Percentiles rank a stretch among this genome's conserved stretches.
Evolutionary conservation across 2,113 vertebrate genomes (phyloP).

Genomic region (Polypterus bichir): DNA sequence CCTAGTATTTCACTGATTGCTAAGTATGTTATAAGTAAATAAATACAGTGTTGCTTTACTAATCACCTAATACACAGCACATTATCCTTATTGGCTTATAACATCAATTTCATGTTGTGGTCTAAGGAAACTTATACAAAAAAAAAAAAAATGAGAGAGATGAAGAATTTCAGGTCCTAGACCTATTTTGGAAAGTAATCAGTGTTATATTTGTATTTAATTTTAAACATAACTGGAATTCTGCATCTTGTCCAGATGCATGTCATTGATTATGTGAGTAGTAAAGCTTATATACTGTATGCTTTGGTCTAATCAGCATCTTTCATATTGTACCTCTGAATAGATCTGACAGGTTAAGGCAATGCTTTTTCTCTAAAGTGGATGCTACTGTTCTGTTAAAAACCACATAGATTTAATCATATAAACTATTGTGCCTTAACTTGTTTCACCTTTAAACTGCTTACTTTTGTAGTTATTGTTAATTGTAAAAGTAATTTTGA

Average conservation of each 20-base stretch:
- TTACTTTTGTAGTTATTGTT: conserved; percentile 61
- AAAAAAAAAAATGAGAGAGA: conserved; percentile 6
- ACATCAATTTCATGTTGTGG: conserved; percentile 55
- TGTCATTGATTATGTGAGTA: conserved; percentile 78
- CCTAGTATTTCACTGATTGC: conserved; percentile 72
- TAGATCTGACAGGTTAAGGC: conserved; percentile 57
- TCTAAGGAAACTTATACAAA: conserved; percentile 65
- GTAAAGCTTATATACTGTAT: conserved; percentile 56
- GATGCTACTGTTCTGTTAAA: conserved; percentile 56
- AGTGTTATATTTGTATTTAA: conserved; percentile 49
- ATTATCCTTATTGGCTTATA: conserved; percentile 60
- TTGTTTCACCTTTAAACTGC: conserved; percentile 51
- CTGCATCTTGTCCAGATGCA: conserved; percentile 58
- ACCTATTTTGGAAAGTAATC: conserved; percentile 56
- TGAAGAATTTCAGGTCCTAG: conserved; percentile 38
- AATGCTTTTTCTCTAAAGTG: conserved; percentile 44
- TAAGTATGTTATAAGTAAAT: conserved; percentile 48
- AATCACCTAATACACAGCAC: conserved; percentile 82
- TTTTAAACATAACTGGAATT: conserved; percentile 43
- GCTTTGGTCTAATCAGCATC: conserved; percentile 53
- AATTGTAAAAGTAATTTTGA: conserved; percentile 73
- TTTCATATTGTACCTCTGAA: conserved; percentile 56
- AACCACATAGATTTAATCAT: conserved; percentile 54
- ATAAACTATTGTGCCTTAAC: conserved; percentile 85
- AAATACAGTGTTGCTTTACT: conserved; percentile 67